These are phyloP conservation scores for Dromococcyx pavoninus DNA, from an alignment of 2,797 vertebrate species.

Conservation along the genomic window DNA sequence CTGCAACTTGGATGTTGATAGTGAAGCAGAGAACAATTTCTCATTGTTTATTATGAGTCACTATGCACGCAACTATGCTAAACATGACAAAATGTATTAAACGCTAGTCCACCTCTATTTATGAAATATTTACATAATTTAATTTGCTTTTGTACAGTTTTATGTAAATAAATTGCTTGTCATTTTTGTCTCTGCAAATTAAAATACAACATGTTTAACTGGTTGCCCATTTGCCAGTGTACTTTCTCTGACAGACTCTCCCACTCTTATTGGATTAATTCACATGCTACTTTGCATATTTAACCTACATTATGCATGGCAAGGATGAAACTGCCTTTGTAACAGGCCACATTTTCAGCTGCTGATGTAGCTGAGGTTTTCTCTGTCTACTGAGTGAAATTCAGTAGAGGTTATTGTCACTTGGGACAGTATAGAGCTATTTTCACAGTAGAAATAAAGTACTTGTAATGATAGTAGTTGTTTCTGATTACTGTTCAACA, in stretches of 20 bases:
- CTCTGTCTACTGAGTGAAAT: neutral
- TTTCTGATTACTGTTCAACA: neutral
- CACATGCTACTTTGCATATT: slow-evolving; percentile 1
- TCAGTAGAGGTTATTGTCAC: neutral
- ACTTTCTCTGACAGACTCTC: slow-evolving; percentile 58
- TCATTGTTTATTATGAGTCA: slow-evolving; percentile 99
- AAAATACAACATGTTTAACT: slow-evolving; percentile 99
- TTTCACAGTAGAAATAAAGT: neutral
- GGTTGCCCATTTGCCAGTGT: slow-evolving; percentile 70
- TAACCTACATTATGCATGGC: neutral
- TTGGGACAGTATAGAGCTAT: neutral
- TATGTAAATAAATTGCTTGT: slow-evolving; percentile 99
- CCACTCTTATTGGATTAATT: slow-evolving; percentile 34
- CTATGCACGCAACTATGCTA: slow-evolving; percentile 99
- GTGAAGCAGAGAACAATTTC: slow-evolving; percentile 96
- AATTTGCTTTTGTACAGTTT: slow-evolving; percentile 99
- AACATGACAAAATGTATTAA: slow-evolving; percentile 99
- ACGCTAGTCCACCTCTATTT: slow-evolving; percentile 99
- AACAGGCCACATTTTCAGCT: neutral
- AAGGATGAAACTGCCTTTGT: neutral
- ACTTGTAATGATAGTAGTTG: neutral
- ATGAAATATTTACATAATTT: slow-evolving; percentile 99
- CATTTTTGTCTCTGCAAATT: slow-evolving; percentile 99
- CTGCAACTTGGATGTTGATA: slow-evolving; percentile 99
- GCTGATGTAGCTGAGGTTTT: neutral